phyloP scores from a whole-genome alignment of 2,797 vertebrate genomes.

The Adrianichthys oophorus region DNA sequence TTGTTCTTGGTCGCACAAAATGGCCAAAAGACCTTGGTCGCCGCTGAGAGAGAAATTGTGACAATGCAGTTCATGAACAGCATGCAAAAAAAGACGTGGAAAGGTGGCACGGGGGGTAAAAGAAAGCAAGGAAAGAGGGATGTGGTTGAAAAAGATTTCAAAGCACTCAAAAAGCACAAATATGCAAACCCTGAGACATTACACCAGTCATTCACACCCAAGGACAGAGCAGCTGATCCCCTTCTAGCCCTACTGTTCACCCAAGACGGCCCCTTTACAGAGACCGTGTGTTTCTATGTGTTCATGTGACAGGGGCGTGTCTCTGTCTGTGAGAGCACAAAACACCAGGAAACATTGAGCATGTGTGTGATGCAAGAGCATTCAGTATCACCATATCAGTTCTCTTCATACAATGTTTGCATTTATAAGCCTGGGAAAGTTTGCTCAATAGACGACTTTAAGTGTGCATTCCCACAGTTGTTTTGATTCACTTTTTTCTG shows the following conservation, averaged over 20 bases:
- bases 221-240: slow-evolving; percentile 65
- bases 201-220: neutral
- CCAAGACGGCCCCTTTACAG: slow-evolving; percentile 34
- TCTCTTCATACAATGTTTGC: slow-evolving; percentile 48
- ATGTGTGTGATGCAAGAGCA: slow-evolving; percentile 54
- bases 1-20: slow-evolving; percentile 9
- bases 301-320: slow-evolving; percentile 6
- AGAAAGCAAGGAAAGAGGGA: slow-evolving; percentile 3
- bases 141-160: slow-evolving; percentile 12
- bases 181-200: slow-evolving; percentile 8
- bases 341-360: slow-evolving; percentile 45
- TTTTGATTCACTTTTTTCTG: slow-evolving; percentile 28
- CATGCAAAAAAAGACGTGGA: slow-evolving; percentile 29
- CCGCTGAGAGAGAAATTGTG: slow-evolving; percentile 7
- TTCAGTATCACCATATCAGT: slow-evolving; percentile 54
- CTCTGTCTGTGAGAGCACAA: slow-evolving; percentile 13
- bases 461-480: slow-evolving; percentile 34
- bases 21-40: slow-evolving; percentile 27
- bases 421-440: slow-evolving; percentile 33
- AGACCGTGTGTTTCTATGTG: slow-evolving; percentile 6
- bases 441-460: slow-evolving; percentile 38
- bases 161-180: neutral
- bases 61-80: slow-evolving; percentile 22
- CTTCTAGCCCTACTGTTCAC: slow-evolving; percentile 47
- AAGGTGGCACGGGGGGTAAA: slow-evolving; percentile 22